Conservation (phyloP, 2,888 invertebrate genomes). For the Erebia aethiops region DNA sequence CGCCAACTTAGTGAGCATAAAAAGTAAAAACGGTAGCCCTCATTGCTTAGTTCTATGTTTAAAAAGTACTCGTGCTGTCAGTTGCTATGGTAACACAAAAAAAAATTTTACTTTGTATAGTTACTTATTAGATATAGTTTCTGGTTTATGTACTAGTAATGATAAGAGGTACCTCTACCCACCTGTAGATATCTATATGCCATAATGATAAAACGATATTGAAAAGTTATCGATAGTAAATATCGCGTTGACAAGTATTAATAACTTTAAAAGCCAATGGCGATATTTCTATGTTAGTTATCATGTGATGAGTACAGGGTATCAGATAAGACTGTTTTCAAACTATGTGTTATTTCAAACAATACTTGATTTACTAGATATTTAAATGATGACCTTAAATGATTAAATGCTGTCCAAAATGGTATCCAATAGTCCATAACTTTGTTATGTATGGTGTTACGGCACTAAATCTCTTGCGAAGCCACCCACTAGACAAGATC, state of each 20-base stretch:
- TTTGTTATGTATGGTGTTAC: too few species aligned
- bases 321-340: conserved; percentile 8
- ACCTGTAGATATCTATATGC: background rate
- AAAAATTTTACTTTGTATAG: background rate
- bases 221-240: conserved; percentile 11
- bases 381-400: too few species aligned
- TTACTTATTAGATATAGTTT: background rate
- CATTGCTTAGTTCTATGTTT: too few species aligned
- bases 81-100: too few species aligned
- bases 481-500: too few species aligned
- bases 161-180: background rate
- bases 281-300: conserved; percentile 11
- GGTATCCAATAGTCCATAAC: too few species aligned
- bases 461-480: too few species aligned
- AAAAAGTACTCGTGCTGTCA: too few species aligned
- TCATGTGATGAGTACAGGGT: conserved; percentile 5
- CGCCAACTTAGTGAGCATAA: too few species aligned
- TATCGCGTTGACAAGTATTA: conserved; percentile 14
- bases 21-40: too few species aligned
- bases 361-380: too few species aligned
- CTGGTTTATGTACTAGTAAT: background rate
- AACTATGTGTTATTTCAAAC: background rate
- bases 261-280: conserved; percentile 23
- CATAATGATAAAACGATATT: conserved; percentile 18
- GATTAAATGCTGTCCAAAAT: too few species aligned